These are phyloP conservation scores for Mola mola DNA, from an alignment of 2,113 vertebrate species.

Conservation along the genomic window DNA sequence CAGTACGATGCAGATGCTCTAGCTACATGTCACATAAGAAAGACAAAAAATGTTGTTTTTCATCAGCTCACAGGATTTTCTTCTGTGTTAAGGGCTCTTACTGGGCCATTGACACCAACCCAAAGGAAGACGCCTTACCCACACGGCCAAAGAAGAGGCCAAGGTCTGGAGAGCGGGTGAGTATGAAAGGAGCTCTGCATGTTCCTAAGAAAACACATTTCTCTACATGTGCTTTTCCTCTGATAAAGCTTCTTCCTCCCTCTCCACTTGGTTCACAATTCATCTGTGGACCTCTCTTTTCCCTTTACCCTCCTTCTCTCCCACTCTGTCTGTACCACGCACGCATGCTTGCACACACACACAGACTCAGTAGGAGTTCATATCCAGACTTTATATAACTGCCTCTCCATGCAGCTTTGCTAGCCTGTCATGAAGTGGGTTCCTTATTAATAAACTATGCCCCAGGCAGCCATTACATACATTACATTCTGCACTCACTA, in stretches of 20 bases:
- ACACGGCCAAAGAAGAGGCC: slow-evolving; percentile 94
- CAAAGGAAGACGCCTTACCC: slow-evolving; percentile 90
- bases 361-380: slow-evolving; percentile 47
- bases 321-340: slow-evolving; percentile 18
- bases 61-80: slow-evolving; percentile 41
- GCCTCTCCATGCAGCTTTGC: slow-evolving; percentile 55
- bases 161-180: slow-evolving; percentile 91
- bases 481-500: slow-evolving; percentile 67
- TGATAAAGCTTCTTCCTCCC: neutral
- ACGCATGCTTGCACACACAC: slow-evolving; percentile 4
- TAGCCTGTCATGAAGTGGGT: slow-evolving; percentile 68
- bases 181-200: slow-evolving; percentile 31
- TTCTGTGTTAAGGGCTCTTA: slow-evolving; percentile 87
- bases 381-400: slow-evolving; percentile 68
- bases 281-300: slow-evolving; percentile 18
- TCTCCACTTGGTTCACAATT: slow-evolving; percentile 17
- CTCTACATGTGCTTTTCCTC: neutral
- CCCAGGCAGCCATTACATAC: slow-evolving; percentile 76
- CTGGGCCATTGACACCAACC: slow-evolving; percentile 94
- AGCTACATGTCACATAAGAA: neutral
- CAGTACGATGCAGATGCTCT: slow-evolving; percentile 4
- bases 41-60: slow-evolving; percentile 26
- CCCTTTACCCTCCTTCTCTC: slow-evolving; percentile 39
- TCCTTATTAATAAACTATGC: slow-evolving; percentile 80
- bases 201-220: slow-evolving; percentile 1